These are phyloP conservation scores for Darevskia nairensis DNA, from an alignment of 2,797 vertebrate species.

Conservation along the genomic window DNA sequence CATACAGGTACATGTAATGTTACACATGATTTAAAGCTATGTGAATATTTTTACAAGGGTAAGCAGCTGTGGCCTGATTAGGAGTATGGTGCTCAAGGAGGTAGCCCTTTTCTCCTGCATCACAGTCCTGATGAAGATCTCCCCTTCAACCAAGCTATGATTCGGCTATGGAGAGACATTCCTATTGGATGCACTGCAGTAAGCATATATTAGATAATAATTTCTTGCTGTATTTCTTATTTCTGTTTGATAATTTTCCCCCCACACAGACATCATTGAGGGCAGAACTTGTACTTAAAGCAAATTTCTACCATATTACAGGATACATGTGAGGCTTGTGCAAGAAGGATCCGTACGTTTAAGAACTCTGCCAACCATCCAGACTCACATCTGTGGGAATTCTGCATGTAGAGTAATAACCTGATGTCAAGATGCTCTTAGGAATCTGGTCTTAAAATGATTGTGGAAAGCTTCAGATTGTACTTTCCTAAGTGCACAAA, in stretches of 20 bases:
- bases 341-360: not conserved
- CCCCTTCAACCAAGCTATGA: not conserved
- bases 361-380: not conserved
- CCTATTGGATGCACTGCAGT: not conserved
- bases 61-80: not conserved
- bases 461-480: slow-evolving; percentile 62
- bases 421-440: not conserved
- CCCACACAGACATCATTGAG: not conserved
- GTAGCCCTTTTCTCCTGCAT: not conserved
- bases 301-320: not conserved
- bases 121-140: not conserved
- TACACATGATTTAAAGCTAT: not conserved
- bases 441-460: slow-evolving; percentile 53
- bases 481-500: slow-evolving; percentile 34
- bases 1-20: too few species aligned
- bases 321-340: not conserved
- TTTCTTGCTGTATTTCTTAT: not conserved
- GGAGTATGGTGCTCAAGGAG: too few species aligned
- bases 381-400: slow-evolving; percentile 26
- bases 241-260: not conserved
- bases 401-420: not conserved
- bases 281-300: not conserved
- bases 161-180: too few species aligned
- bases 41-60: not conserved
- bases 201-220: not conserved